Base-by-base conservation (phyloP, 1,140 invertebrate genomes). In the Gerris buenoi region DNA sequence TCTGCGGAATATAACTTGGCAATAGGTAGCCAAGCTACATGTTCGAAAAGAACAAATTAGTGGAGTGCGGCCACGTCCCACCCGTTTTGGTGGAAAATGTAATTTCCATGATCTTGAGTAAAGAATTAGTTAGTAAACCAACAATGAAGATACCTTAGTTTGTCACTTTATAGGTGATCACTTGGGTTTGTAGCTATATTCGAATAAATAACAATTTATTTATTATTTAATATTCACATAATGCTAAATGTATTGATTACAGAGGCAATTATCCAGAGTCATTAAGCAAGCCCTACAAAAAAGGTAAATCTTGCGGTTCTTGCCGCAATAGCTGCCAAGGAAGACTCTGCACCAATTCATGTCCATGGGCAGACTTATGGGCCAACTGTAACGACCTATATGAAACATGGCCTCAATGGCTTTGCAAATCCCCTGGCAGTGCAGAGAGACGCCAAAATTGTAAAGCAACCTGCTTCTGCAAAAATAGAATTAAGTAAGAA, bases 331-430 rank as follows among this genome's bases (percentile, higher is more conserved):
- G 88, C 75, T 73, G 80, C 63, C 75, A 79, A 5, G 82, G 80
- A 27, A 83, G 82, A 72, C 81, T 91, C 0, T 91, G 89, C 76
- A 86, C 83, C 25, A 91, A 91, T 79, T 74, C 83, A 0, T 91
- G 89, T 74, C 80, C 81, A 10, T 81, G 81, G 65, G 83, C 81
- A 28, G 88, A 90, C 74, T 76, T 83, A 18, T 90, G 84, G 83
- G 81, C 83, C 29, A 90, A 91, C 75, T 91, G 89, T 73, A 77
- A 77, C 57, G 80, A 88, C 63, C 78, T 90, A 14, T 76, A 81
- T 61, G 73, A 74, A 58, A 80, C 80, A 18, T 83, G 81, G 75
- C 79, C 81, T 0, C 71, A 75, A 10, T 88, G 86, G 85, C 76
- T 88, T 1, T 88, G 86, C 29, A 76, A 79, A 46, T 82, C 82